Base-by-base conservation (phyloP, 2,888 invertebrate species). In the Scaptomyza parva region DNA sequence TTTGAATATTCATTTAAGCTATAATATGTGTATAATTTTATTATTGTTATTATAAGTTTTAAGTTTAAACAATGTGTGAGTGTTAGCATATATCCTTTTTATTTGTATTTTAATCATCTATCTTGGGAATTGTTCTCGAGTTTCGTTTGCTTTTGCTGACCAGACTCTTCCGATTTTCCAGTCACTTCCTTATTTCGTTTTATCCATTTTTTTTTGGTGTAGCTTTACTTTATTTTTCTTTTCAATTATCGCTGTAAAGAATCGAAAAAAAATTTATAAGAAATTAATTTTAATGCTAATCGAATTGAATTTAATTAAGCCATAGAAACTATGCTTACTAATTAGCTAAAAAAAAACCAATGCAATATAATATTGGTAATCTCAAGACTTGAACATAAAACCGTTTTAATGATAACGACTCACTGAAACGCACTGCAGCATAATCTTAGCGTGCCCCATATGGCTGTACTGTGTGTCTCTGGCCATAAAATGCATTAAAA, bases 401-500 rank as follows among this genome's bases (percentile, higher is more conserved):
- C 33, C 24, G 45, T 45, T 62, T 85, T 75, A 70, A 85, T 75
- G 67, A 43, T 65, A 62, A 55, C 59, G 59, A 69, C 9, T 9
- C 37, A 37, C 17, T 6, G 28, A 8, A 35, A 0, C 8, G 45
- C 69, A 44, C 47, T 44, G 52, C 33, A 14, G 58, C 58, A 67
- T 64, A 76, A 66, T 61, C 53, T 63, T 74, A 70, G 58, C 51
- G 79, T 76, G 79, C 76, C 86, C 86, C 88, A 87, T 82, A 82
- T 87, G 88, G 82, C 67, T 57, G 83, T 83, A 78, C 59, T 66
- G 7, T 28, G 28, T 37, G 86, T 86, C 80, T 71, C 43, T 48
- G 65, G 65, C 68, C 78, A 84, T 84, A 76, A 84, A 84, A 73
- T 33, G 70, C 88, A 84, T 88, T 84, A 84, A 84, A 84, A 86